Conservation (phyloP, 2,888 invertebrate species). For the Palloptera scutellata region DNA sequence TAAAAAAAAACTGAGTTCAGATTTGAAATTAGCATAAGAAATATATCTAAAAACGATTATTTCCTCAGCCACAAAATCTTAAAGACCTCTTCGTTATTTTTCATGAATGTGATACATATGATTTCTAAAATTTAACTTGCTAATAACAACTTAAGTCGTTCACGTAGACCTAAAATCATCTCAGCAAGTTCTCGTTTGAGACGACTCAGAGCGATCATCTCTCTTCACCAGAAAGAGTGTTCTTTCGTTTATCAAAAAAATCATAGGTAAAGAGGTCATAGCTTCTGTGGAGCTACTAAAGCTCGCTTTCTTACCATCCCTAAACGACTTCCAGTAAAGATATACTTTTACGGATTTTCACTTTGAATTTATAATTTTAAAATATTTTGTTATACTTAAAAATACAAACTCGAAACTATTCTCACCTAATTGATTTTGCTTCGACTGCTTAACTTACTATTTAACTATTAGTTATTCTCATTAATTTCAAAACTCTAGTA, state of each 20-base stretch:
- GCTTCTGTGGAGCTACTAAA: conserved; percentile 20
- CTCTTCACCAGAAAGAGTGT: conserved; percentile 36
- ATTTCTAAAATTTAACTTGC: too few species aligned
- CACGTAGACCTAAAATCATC: conserved; percentile 11
- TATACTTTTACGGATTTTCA: conserved; percentile 4
- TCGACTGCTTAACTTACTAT: too few species aligned
- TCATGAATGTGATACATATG: too few species aligned
- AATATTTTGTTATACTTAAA: too few species aligned
- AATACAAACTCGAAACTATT: too few species aligned
- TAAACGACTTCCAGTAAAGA: not conserved
- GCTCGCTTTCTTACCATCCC: conserved; percentile 9
- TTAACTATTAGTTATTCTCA: too few species aligned
- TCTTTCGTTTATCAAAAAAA: conserved; percentile 26
- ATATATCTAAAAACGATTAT: not conserved
- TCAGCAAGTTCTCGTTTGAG: conserved; percentile 39
- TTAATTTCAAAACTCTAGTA: too few species aligned
- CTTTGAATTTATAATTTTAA: too few species aligned
- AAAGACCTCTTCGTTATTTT: not conserved
- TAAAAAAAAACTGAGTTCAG: not conserved
- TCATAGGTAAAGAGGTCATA: not conserved
- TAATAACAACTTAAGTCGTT: too few species aligned
- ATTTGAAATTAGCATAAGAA: not conserved
- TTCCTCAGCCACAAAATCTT: not conserved
- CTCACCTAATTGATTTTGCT: too few species aligned
- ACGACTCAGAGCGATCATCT: conserved; percentile 36